Conservation (phyloP, 64 coral and sea anemone species). For the Porites australiensis region DNA sequence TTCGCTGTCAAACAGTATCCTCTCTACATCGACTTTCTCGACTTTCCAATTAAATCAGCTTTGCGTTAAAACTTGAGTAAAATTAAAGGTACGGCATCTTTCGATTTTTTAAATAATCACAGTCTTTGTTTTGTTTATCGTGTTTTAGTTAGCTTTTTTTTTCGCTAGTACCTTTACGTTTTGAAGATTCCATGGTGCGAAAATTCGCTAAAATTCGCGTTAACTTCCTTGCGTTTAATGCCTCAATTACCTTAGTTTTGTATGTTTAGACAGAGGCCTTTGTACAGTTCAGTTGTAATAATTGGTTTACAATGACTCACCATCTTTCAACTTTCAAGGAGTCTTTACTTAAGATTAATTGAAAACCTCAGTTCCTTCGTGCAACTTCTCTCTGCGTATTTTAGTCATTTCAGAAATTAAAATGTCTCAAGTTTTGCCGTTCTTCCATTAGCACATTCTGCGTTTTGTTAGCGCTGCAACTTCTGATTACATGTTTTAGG, state of each 20-base stretch:
- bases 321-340: constrained; percentile 50
- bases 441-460: neutral
- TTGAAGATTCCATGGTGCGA: constrained; percentile 32
- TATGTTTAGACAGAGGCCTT: constrained; percentile 44
- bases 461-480: neutral
- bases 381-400: neutral
- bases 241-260: constrained; percentile 46
- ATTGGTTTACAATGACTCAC: constrained; percentile 51
- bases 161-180: neutral
- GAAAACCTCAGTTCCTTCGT: neutral
- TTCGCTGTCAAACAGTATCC: neutral
- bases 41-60: neutral
- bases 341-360: constrained; percentile 56
- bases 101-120: neutral
- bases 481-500: neutral
- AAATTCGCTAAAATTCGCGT: constrained; percentile 13
- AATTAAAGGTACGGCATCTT: neutral
- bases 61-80: neutral
- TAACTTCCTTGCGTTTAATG: constrained; percentile 44
- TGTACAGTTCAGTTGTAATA: constrained; percentile 52
- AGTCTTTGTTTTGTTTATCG: neutral
- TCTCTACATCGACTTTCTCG: neutral
- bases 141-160: neutral
- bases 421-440: neutral
- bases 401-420: neutral